Evolutionary conservation across 2,888 invertebrate species (phyloP), one percentile per base, ranked within the genome.

Genomic region (Phasia obesa): DNA sequence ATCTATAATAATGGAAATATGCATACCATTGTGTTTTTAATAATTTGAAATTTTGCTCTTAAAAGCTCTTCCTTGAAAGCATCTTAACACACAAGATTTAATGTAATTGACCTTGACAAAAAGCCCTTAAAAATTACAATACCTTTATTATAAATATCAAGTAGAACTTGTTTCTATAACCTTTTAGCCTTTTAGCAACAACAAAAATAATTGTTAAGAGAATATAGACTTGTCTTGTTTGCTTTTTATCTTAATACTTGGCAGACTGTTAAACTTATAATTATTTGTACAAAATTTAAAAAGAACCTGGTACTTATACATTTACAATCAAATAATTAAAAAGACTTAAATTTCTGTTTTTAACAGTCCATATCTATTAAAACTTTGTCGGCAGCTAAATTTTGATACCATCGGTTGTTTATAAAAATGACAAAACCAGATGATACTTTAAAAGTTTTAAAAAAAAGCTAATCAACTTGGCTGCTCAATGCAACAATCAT

Each of bases 111-210:
- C 78, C 78, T 75, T 83, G 78, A 64, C 67, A 70, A 74, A 57
- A 78, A 23, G 57, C 70, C 53, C 69, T 83, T 51, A 13, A 19
- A 62, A 38, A 21, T 1, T 17, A 31, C 17, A 65, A 19, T 21
- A 74, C 11, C n/a, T 51, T 31, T 69, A 53, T 35, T 47, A 67
- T 57, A 65, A 60, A 76, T 47, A 67, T 57, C 70, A 60, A 76
- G 67, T 35, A 73, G 38, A 82, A 78, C 77, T 74, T 70, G 82
- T 78, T 82, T 82, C 17, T 42, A 19, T 69, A 71, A 60, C 62
- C 69, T 47, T 69, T n/a, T n/a, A n/a, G 53, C 23, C 21, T 55
- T 55, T 42, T 27, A 44, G 27, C 21, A 19, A 13, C 11, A 55
- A 35, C 21, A 23, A 17, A 53, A 35, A 47, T 25, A n/a, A 21